Percentiles rank a stretch among this genome's conserved stretches.
Conservation (phyloP, 2,797 vertebrate genomes). For the Geotrypetes seraphini region DNA sequence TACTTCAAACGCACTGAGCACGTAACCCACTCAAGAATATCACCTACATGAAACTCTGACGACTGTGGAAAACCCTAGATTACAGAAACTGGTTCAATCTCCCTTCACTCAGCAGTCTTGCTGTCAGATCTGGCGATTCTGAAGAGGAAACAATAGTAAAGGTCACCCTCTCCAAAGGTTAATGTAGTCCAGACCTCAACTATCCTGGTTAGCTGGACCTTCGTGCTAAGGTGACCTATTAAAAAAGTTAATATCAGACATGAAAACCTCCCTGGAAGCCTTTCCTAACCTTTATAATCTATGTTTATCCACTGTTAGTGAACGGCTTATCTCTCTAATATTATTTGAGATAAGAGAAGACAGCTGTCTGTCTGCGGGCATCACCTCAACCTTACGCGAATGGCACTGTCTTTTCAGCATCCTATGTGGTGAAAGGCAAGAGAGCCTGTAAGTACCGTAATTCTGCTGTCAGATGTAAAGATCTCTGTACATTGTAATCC, state of each 20-base stretch:
- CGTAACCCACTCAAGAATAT: too few species aligned
- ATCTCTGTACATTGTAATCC: too few species aligned
- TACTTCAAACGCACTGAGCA: too few species aligned
- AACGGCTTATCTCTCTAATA: slow-evolving; percentile 21
- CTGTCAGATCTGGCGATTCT: slow-evolving; percentile 4
- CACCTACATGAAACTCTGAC: too few species aligned
- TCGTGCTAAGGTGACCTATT: slow-evolving; percentile 53
- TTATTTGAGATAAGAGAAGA: slow-evolving; percentile 41
- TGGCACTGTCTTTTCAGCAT: too few species aligned
- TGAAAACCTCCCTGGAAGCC: slow-evolving; percentile 34
- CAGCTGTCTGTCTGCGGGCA: slow-evolving; percentile 42
- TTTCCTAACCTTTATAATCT: slow-evolving; percentile 48
- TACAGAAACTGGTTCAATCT: too few species aligned
- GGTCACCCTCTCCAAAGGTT: slow-evolving; percentile 19
- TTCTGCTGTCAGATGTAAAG: too few species aligned
- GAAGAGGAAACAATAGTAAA: slow-evolving; percentile 14
- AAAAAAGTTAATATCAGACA: slow-evolving; percentile 53
- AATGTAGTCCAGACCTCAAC: slow-evolving; percentile 22
- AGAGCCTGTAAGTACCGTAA: too few species aligned
- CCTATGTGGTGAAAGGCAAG: too few species aligned
- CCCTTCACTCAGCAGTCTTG: slow-evolving; percentile 8
- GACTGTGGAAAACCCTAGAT: too few species aligned
- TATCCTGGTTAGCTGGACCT: slow-evolving; percentile 19
- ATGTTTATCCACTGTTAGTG: slow-evolving; percentile 39
- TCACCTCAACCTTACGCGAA: slow-evolving; percentile 11